Evolutionary conservation across 2,888 invertebrate species (phyloP).

Genomic region (Sphaeridia pumilis): DNA sequence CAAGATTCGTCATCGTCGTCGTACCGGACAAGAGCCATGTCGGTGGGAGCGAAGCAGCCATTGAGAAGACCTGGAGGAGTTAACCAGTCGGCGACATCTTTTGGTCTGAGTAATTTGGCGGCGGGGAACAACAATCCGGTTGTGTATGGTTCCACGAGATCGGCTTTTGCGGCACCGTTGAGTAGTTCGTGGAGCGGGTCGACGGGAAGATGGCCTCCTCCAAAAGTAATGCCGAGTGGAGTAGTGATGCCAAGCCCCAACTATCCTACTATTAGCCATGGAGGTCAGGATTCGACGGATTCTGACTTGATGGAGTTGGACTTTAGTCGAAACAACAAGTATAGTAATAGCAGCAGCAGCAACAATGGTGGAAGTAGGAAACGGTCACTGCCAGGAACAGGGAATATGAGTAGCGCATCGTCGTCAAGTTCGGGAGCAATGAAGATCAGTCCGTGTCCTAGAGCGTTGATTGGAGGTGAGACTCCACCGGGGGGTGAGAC

Average conservation of each 20-base stretch:
- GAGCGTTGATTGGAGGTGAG: slow-evolving; percentile 17
- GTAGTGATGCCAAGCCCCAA: neutral
- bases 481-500: slow-evolving; percentile 16
- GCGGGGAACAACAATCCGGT: slow-evolving; percentile 33
- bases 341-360: too few relatives aligned
- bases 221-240: slow-evolving; percentile 12
- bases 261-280: slow-evolving; percentile 13
- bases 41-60: slow-evolving; percentile 49
- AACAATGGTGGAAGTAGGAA: slow-evolving; percentile 29
- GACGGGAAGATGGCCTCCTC: slow-evolving; percentile 43
- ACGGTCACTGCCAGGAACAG: slow-evolving; percentile 33
- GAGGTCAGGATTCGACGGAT: slow-evolving; percentile 20
- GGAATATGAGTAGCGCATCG: slow-evolving; percentile 21
- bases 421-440: slow-evolving; percentile 22
- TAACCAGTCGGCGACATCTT: slow-evolving; percentile 15
- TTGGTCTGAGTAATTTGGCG: slow-evolving; percentile 18
- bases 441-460: slow-evolving; percentile 29
- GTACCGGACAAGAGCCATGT: slow-evolving; percentile 57
- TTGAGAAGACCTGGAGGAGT: slow-evolving; percentile 20
- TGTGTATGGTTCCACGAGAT: slow-evolving; percentile 37
- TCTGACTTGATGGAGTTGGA: slow-evolving; percentile 35
- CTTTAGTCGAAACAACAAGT: slow-evolving; percentile 28
- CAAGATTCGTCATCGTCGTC: slow-evolving; percentile 26
- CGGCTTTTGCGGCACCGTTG: slow-evolving; percentile 50
- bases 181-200: slow-evolving; percentile 43